Percentiles rank a stretch among this genome's conserved stretches.
phyloP scores from a whole-genome alignment of 2,888 invertebrate genomes.

The Aphidoletes aphidimyza region DNA sequence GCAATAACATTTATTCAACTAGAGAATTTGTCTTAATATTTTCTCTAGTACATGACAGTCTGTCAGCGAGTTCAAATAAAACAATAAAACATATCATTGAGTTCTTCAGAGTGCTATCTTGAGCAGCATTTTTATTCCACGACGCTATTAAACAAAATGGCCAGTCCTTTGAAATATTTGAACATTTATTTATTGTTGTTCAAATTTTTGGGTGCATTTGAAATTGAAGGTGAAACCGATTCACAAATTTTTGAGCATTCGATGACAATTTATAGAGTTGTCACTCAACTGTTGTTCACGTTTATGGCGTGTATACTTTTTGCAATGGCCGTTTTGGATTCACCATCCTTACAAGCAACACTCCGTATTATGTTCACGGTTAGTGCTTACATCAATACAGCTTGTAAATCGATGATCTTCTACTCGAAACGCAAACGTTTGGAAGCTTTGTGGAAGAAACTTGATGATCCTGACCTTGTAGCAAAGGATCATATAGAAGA shows the following conservation, averaged over 20 bases:
- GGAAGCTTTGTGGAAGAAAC: neutral
- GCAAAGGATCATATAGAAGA: neutral
- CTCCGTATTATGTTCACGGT: neutral
- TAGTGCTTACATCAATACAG: neutral
- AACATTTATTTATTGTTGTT: neutral
- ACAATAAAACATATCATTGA: too few species aligned
- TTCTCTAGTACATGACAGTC: too few species aligned
- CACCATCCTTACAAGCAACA: neutral
- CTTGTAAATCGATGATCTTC: neutral
- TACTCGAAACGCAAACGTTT: neutral
- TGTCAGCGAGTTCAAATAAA: too few species aligned
- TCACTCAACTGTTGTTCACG: neutral
- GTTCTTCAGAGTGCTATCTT: too few species aligned
- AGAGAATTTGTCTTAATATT: too few species aligned
- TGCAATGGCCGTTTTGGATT: neutral
- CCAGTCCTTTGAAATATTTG: neutral
- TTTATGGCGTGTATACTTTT: neutral
- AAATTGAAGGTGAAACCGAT: neutral
- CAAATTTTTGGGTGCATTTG: neutral
- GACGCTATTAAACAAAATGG: too few species aligned
- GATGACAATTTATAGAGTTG: neutral
- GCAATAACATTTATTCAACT: too few species aligned
- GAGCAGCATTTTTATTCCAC: too few species aligned
- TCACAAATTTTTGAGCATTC: neutral
- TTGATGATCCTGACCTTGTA: neutral